These are phyloP conservation scores for Drosophila planitibia DNA, from an alignment of 2,888 invertebrate species.

Conservation along the genomic window DNA sequence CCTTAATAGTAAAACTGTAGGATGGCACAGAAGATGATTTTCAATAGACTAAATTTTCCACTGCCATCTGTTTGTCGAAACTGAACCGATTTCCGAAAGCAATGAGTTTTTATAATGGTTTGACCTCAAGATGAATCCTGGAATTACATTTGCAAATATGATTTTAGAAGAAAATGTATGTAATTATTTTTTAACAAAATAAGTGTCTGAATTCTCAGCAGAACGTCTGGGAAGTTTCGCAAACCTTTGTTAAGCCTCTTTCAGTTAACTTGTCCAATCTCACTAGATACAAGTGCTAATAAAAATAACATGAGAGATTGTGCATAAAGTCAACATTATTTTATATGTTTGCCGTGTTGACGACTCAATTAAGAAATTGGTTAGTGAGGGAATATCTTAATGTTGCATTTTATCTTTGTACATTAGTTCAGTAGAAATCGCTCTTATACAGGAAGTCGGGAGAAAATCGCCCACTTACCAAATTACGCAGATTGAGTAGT, in stretches of 20 bases:
- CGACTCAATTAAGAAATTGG: not conserved
- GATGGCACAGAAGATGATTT: no score
- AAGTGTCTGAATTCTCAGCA: not conserved
- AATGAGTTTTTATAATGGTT: not conserved
- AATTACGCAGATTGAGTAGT: not conserved
- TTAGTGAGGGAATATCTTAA: not conserved
- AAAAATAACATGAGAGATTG: not conserved
- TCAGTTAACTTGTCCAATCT: not conserved
- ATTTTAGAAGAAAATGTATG: not conserved
- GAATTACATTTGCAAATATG: not conserved
- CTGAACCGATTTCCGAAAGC: not conserved
- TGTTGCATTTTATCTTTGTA: not conserved
- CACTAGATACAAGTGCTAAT: not conserved
- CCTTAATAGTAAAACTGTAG: not conserved
- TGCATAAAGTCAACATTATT: not conserved
- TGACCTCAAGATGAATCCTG: not conserved
- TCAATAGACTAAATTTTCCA: not conserved
- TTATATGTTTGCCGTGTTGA: not conserved
- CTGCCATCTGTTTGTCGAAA: not conserved
- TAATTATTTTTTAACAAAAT: not conserved
- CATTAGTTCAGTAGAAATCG: not conserved
- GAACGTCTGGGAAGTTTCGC: not conserved
- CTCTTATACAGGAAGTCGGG: not conserved
- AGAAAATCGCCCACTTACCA: not conserved
- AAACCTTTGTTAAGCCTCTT: not conserved